A percentile compares a stretch with the other conserved stretches of the same genome.
Conservation (phyloP, 2,113 vertebrate genomes). For the Forbesichthys papilliferus region DNA sequence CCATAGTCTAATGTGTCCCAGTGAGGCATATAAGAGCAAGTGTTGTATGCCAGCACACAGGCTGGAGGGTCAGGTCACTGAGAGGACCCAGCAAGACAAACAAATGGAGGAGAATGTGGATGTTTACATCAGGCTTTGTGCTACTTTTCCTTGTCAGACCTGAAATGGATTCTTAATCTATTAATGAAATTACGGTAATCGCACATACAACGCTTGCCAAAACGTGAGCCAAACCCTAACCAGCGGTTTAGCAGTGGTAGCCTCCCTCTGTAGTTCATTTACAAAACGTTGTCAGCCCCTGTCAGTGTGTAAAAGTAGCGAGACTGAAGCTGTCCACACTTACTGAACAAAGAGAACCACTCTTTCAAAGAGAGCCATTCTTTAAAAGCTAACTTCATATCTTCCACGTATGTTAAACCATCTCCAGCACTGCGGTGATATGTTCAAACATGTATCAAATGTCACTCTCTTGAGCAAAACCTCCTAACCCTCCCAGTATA, state of each 20-base stretch:
- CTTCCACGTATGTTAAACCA: slow-evolving; percentile 49
- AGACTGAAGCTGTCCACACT: slow-evolving; percentile 30
- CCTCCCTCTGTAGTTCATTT: slow-evolving; percentile 30
- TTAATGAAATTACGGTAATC: background rate
- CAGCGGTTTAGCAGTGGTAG: background rate
- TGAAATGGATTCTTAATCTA: background rate
- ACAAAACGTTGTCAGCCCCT: slow-evolving; percentile 20
- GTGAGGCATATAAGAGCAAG: slow-evolving; percentile 67
- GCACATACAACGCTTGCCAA: slow-evolving; percentile 2
- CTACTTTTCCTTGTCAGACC: slow-evolving; percentile 20
- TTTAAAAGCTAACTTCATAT: slow-evolving; percentile 31
- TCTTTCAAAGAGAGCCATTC: too few relatives aligned
- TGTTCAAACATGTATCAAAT: slow-evolving; percentile 72
- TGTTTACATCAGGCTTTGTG: slow-evolving; percentile 25
- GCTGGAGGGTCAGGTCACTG: slow-evolving; percentile 58
- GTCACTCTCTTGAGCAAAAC: slow-evolving; percentile 61
- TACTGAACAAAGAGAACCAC: background rate
- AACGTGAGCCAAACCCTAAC: slow-evolving; percentile 11
- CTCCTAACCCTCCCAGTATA: slow-evolving; percentile 18
- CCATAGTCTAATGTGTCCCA: slow-evolving; percentile 74
- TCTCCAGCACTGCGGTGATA: slow-evolving; percentile 59
- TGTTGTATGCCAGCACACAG: slow-evolving; percentile 63
- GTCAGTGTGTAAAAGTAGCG: slow-evolving; percentile 26
- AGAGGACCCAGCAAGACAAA: slow-evolving; percentile 49
- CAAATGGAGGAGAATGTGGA: background rate